These are phyloP conservation scores for Bradypodion ventrale DNA, from an alignment of 2,797 vertebrate species.

Conservation along the genomic window DNA sequence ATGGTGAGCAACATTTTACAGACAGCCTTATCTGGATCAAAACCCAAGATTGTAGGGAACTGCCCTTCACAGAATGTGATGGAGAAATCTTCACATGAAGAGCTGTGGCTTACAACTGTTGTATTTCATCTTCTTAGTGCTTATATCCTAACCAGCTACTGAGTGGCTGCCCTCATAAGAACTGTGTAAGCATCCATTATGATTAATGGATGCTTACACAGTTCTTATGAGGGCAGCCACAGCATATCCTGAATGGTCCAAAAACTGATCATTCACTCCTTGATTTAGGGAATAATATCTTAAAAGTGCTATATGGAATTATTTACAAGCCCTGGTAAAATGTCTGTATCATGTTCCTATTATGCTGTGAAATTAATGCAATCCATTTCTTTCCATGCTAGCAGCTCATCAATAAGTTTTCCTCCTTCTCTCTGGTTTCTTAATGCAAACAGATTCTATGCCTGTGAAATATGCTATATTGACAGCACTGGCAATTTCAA, in stretches of 20 bases:
- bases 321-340: slow-evolving; percentile 26
- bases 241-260: not conserved
- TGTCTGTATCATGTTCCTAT: slow-evolving; percentile 17
- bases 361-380: slow-evolving; percentile 18
- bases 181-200: too few relatives aligned
- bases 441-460: not conserved
- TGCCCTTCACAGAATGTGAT: not conserved
- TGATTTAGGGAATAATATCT: not conserved
- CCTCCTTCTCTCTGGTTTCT: not conserved
- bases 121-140: not conserved
- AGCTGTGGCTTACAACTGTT: not conserved
- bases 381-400: not conserved
- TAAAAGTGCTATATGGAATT: not conserved
- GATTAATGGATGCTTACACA: too few relatives aligned
- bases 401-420: slow-evolving; percentile 11
- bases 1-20: not conserved
- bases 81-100: not conserved
- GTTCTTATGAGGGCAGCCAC: not conserved
- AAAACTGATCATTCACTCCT: not conserved
- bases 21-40: not conserved
- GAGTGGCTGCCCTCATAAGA: too few relatives aligned
- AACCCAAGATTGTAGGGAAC: not conserved
- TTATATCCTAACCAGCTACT: not conserved
- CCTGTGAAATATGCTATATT: slow-evolving; percentile 13
- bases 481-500: not conserved